These are phyloP conservation scores for Stomorhina lunata DNA, from an alignment of 2,888 invertebrate species.

Conservation along the genomic window DNA sequence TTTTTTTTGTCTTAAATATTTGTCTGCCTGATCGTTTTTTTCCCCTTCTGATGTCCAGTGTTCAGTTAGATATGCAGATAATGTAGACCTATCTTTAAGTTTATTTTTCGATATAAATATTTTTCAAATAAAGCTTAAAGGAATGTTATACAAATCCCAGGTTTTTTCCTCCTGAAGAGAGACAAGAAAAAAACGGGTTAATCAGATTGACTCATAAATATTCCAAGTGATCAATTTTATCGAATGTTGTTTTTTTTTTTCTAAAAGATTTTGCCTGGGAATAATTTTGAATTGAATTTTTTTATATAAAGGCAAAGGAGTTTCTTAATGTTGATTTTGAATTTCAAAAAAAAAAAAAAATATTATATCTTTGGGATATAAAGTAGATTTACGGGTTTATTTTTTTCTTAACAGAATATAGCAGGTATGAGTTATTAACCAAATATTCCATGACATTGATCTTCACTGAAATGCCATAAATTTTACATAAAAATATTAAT, in stretches of 20 bases:
- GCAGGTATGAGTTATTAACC: neutral
- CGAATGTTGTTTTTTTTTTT: neutral
- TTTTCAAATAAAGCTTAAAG: slow-evolving; percentile 15
- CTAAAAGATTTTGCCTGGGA: slow-evolving; percentile 1
- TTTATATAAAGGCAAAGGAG: slow-evolving; percentile 1
- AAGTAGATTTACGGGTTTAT: slow-evolving; percentile 31
- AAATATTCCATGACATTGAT: slow-evolving; percentile 31
- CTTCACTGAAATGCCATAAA: slow-evolving; percentile 20
- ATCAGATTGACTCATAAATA: slow-evolving; percentile 63
- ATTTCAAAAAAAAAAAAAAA: slow-evolving; percentile 16
- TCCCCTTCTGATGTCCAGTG: neutral
- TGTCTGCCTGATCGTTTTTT: neutral
- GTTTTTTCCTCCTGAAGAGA: neutral
- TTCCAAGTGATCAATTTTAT: slow-evolving; percentile 58
- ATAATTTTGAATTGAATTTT: slow-evolving; percentile 23
- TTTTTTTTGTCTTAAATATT: neutral
- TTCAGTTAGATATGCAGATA: slow-evolving; percentile 54
- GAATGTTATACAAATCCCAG: slow-evolving; percentile 20
- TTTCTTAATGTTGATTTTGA: slow-evolving; percentile 37
- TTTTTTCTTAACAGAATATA: neutral
- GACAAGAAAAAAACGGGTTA: slow-evolving; percentile 46
- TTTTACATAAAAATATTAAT: slow-evolving; percentile 4
- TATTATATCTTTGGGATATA: slow-evolving; percentile 26
- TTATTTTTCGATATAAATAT: slow-evolving; percentile 34
- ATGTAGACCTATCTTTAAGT: slow-evolving; percentile 51